Evolutionary conservation across 2,888 invertebrate species (phyloP).

Genomic region (Sesamia inferens): DNA sequence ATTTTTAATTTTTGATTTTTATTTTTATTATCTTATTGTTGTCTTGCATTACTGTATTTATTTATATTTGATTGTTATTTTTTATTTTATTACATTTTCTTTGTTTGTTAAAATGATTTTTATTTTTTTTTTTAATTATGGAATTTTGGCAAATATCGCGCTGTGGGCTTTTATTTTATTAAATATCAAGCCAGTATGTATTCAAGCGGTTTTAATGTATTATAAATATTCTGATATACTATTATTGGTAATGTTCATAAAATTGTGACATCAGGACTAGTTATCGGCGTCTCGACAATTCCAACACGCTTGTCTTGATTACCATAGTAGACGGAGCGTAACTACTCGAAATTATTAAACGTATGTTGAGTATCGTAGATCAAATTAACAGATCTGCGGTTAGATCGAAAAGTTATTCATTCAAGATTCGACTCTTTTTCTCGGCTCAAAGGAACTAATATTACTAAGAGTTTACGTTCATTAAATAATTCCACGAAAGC

Average conservation of each 20-base stretch:
- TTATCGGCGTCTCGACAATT: conserved; percentile 9
- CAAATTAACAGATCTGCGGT: conserved; percentile 19
- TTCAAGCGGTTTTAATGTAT: not conserved
- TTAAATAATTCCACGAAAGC: conserved; percentile 7
- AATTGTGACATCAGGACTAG: conserved; percentile 8
- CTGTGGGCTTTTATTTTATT: not conserved
- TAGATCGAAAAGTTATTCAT: conserved; percentile 7
- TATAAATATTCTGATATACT: not conserved
- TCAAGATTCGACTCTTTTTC: not conserved
- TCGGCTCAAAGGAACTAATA: conserved; percentile 11
- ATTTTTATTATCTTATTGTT: too few species aligned
- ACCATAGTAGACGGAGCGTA: conserved; percentile 7
- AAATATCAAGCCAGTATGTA: conserved; percentile 2
- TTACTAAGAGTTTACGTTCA: conserved; percentile 8
- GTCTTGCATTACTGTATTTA: too few species aligned
- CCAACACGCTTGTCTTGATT: conserved; percentile 8
- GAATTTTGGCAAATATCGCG: not conserved
- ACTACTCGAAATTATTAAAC: not conserved
- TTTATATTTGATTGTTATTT: too few species aligned
- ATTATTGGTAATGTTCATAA: too few species aligned
- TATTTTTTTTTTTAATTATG: too few species aligned
- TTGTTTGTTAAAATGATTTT: too few species aligned
- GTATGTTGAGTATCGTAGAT: too few species aligned
- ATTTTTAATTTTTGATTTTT: too few species aligned
- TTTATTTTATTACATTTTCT: too few species aligned